Evolutionary conservation across 2,888 invertebrate species (phyloP).

Genomic region (Orthonevra nobilis): DNA sequence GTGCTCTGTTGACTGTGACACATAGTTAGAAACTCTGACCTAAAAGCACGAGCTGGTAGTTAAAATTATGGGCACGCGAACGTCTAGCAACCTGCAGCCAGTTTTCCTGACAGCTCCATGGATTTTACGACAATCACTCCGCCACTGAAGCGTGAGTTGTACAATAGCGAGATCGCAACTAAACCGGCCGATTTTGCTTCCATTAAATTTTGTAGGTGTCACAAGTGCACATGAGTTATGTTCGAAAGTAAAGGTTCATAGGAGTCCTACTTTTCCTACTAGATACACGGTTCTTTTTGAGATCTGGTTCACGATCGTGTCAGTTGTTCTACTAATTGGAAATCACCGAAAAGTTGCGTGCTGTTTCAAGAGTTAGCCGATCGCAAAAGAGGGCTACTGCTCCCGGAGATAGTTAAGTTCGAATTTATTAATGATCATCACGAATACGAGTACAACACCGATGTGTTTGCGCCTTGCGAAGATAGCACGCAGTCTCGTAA

Average conservation of each 20-base stretch:
- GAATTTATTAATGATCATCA: conserved; percentile 57
- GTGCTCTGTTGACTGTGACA: too few relatives aligned
- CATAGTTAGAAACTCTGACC: conserved; percentile 22
- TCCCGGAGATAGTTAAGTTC: conserved; percentile 13
- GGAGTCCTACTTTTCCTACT: not conserved
- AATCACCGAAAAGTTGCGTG: conserved; percentile 11
- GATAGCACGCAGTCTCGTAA: conserved; percentile 16
- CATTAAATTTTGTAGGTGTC: too few relatives aligned
- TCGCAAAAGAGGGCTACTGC: too few relatives aligned
- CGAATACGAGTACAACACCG: conserved; percentile 20
- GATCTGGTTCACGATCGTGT: not conserved
- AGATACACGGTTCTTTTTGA: too few relatives aligned
- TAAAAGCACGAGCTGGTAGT: conserved; percentile 25
- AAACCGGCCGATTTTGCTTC: conserved; percentile 2
- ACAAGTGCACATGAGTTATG: too few relatives aligned
- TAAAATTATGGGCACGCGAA: conserved; percentile 7
- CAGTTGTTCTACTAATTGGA: conserved; percentile 34
- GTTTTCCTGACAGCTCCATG: conserved; percentile 29
- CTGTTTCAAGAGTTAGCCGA: too few relatives aligned
- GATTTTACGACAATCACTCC: conserved; percentile 4
- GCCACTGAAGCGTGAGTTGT: conserved; percentile 39
- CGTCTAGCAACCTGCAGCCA: not conserved
- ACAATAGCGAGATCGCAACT: conserved; percentile 26
- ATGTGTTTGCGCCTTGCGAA: conserved; percentile 28
- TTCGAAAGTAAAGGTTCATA: too few relatives aligned